Evolutionary conservation across 2,888 invertebrate species (phyloP), one percentile per base, ranked within the genome.

Genomic region (Tholera decimalis): DNA sequence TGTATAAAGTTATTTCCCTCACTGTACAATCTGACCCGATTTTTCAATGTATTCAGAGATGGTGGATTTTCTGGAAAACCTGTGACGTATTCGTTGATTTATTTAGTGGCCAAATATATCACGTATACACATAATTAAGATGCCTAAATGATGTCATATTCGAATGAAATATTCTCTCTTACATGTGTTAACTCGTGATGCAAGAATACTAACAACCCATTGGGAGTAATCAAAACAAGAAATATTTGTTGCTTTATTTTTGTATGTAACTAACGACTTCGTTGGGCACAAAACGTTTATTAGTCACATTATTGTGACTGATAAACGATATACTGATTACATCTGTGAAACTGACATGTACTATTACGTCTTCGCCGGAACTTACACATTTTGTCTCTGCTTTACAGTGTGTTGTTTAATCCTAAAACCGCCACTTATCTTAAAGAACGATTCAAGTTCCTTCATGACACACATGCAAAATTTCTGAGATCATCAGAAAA

Each of bases 11-110:
- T 79, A 71, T 84, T 74, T 74, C 69, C 62, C 51, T 69, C 73
- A 77, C 65, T 73, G 69, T 82, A 79, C 73, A 62, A 67, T 55
- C 79, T 84, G 85, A 86, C 85, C 62, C 77, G 26, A 73, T 85
- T 82, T 84, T 84, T 83, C 72, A 65, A 77, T 81, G 77, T 73
- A 82, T 79, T 79, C 56, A 50, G 37, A 35, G 41, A 61, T 66
- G 59, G 56, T 63, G 47, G 69, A 68, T 79, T 86, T 83, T 77
- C 81, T 69, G 80, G 84, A 84, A 62, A 79, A 64, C 60, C 53
- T 41, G 62, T 85, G 83, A 83, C 77, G 79, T 78, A 73, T 65
- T 54, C 70, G 50, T 73, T 80, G 77, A 82, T 64, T 83, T 79
- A 83, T 83, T 80, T 75, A 73, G 65, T 71, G 73, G 76, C 71